Conservation (phyloP, 2,888 invertebrate species). For the Torymus aiolomorphi region DNA sequence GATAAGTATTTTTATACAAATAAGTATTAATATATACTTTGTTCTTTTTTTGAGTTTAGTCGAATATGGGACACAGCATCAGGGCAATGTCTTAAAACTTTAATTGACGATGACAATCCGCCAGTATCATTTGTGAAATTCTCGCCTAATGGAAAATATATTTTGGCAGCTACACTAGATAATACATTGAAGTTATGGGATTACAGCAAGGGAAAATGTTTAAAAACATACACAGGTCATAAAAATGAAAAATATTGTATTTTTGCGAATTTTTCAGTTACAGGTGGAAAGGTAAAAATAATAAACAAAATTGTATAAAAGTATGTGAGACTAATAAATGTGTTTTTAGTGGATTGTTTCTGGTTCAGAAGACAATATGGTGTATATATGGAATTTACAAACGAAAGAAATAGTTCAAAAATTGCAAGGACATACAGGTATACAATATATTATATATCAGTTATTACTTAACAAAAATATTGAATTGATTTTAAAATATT, state of each 20-base stretch:
- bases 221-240: conserved; percentile 98
- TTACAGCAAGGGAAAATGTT: conserved; percentile 99
- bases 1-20: too few species aligned
- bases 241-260: conserved; percentile 99
- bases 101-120: conserved; percentile 99
- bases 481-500: too few species aligned
- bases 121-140: conserved; percentile 99
- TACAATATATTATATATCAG: too few species aligned
- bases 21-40: too few species aligned
- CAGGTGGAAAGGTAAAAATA: conserved; percentile 99
- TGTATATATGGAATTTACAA: conserved; percentile 99
- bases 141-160: conserved; percentile 99
- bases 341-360: conserved; percentile 99
- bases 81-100: conserved; percentile 98
- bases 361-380: conserved; percentile 99
- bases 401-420: conserved; percentile 99
- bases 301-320: too few species aligned
- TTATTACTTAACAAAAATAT: too few species aligned
- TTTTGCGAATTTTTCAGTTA: conserved; percentile 99
- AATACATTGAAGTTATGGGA: conserved; percentile 99
- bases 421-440: conserved; percentile 95
- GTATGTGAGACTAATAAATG: too few species aligned
- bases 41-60: too few species aligned
- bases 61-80: conserved; percentile 99
- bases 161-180: conserved; percentile 97